phyloP scores from a whole-genome alignment of 2,797 vertebrate species.

The Varecia variegata region DNA sequence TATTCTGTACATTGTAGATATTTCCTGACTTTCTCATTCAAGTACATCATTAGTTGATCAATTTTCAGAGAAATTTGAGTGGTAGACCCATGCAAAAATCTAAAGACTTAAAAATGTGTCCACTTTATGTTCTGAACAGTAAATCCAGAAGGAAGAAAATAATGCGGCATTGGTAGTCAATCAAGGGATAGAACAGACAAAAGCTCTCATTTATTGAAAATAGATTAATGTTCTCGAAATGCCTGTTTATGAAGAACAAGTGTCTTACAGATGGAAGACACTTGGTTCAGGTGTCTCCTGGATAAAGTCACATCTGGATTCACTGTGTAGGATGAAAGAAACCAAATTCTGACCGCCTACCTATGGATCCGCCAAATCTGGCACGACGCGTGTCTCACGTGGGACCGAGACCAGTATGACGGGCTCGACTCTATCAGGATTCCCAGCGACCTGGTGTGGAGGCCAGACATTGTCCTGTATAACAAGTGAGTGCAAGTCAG shows the following conservation, averaged over 20 bases:
- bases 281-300: not conserved
- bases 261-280: not conserved
- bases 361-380: constrained; percentile 97
- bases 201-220: not conserved
- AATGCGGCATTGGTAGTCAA: not conserved
- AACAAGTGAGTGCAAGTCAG: constrained; percentile 91
- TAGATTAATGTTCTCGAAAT: not conserved
- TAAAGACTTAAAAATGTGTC: not conserved
- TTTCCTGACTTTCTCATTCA: not conserved
- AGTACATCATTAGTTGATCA: not conserved
- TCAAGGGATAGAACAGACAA: not conserved
- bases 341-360: constrained; percentile 96
- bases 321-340: constrained; percentile 92
- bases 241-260: not conserved
- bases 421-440: constrained; percentile 97
- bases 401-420: constrained; percentile 96
- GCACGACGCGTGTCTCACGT: constrained; percentile 94
- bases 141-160: not conserved
- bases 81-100: not conserved
- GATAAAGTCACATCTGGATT: constrained; percentile 40
- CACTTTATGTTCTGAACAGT: not conserved
- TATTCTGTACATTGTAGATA: not conserved
- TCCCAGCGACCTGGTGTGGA: constrained; percentile 96
- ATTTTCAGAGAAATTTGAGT: constrained; percentile 33
- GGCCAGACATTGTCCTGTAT: constrained; percentile 97